A percentile compares a stretch with the other conserved stretches of the same genome.
Evolutionary conservation across 2,113 vertebrate genomes (phyloP).

Genomic region (Narcine bancroftii): DNA sequence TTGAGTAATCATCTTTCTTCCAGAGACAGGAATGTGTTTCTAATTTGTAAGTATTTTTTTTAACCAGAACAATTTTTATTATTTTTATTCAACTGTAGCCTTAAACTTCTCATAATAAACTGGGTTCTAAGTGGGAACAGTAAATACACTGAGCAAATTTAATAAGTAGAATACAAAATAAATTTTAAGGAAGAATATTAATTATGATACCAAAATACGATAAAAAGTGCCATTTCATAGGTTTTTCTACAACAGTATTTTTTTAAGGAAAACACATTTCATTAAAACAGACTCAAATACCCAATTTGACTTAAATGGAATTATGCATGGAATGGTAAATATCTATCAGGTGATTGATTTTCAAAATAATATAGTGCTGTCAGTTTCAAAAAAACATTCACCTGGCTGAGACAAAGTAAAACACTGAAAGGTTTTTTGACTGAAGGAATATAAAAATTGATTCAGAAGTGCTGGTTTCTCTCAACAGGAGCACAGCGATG

Average conservation of each 20-base stretch:
- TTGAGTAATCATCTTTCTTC: neutral
- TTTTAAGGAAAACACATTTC: neutral
- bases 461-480: neutral
- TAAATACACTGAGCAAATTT: no score
- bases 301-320: neutral
- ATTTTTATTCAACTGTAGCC: neutral
- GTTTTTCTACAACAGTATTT: neutral
- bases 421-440: neutral
- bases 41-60: no score
- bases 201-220: no score
- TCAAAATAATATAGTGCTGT: neutral
- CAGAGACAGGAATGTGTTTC: neutral
- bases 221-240: neutral
- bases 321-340: neutral
- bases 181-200: no score
- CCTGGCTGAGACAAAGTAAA: slow-evolving; percentile 2
- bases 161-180: neutral
- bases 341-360: neutral
- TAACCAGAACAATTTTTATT: neutral
- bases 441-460: neutral
- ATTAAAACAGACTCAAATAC: neutral
- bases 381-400: slow-evolving; percentile 4
- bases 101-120: neutral
- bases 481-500: neutral
- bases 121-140: neutral